Percentiles rank a stretch among this genome's conserved stretches.
These are phyloP conservation scores for Megastigmus dorsalis DNA, from an alignment of 2,888 invertebrate genomes.

Conservation along the genomic window DNA sequence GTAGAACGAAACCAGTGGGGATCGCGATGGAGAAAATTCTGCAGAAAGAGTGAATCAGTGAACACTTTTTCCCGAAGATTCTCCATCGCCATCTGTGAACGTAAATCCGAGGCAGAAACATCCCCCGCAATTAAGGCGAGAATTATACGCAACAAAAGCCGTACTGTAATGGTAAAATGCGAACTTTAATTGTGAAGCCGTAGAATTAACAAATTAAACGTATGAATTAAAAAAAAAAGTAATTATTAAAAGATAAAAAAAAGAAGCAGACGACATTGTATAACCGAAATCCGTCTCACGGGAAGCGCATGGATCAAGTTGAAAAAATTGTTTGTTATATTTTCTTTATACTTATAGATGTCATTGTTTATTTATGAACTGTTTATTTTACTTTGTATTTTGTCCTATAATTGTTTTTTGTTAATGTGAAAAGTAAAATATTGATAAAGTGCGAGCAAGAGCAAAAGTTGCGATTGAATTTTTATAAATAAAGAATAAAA, in stretches of 20 bases:
- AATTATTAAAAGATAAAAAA: slow-evolving; percentile 43
- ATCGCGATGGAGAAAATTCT: background rate
- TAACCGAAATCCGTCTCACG: slow-evolving; percentile 63
- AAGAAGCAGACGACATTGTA: slow-evolving; percentile 34
- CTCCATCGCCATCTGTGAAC: slow-evolving; percentile 15
- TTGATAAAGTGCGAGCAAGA: slow-evolving; percentile 56
- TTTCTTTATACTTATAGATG: slow-evolving; percentile 69
- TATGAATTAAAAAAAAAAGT: slow-evolving; percentile 39
- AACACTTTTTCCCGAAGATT: slow-evolving; percentile 16
- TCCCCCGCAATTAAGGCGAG: background rate
- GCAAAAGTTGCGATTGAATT: slow-evolving; percentile 47
- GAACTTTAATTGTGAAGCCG: slow-evolving; percentile 45
- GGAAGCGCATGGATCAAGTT: slow-evolving; percentile 62
- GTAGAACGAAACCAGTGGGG: too few species aligned
- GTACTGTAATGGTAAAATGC: slow-evolving; percentile 58
- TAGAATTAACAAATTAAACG: slow-evolving; percentile 45
- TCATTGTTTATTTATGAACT: slow-evolving; percentile 74
- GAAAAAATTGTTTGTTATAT: slow-evolving; percentile 72
- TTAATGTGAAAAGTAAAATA: slow-evolving; percentile 65
- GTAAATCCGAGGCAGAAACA: slow-evolving; percentile 14
- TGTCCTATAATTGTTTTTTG: slow-evolving; percentile 69
- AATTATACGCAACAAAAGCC: slow-evolving; percentile 44
- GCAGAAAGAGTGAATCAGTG: background rate
- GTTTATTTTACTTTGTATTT: slow-evolving; percentile 71
- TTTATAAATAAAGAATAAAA: slow-evolving; percentile 54